Base-by-base conservation (phyloP, 2,113 vertebrate species). In the Tringa solitaria region DNA sequence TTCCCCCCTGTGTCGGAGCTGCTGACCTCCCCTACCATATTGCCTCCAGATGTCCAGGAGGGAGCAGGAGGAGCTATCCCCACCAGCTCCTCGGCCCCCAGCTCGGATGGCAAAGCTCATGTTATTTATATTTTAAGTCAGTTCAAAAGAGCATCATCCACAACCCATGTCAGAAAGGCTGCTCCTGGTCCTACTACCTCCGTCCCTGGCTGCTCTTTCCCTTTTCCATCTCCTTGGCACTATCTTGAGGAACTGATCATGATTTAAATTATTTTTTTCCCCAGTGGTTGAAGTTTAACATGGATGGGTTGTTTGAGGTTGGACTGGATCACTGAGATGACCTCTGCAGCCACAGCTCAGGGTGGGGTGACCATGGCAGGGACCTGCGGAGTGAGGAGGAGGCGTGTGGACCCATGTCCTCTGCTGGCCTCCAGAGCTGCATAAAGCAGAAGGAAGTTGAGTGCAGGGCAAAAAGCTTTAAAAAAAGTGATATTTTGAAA, bases 321-420 rank as follows among this genome's bases (percentile, higher is more conserved):
- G 50, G 61, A 16, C 14, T 54, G 51, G 43, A 5, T 60, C 9
- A 1, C 26, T 23, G 80, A 21, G 28, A 50, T 1, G 26, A 68
- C 46, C 46, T 54, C 41, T 72, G 60, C 46, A 45, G 53, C 32
- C 1, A 1, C 0, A 2, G n/a, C 16, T 30, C 15, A 10, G 2
- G 35, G 56, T 43, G 26, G n/a, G 19, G n/a, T 81, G 63, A 39
- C 73, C 4, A 0, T 6, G n/a, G 41, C 67, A 60, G 53, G 45
- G 41, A 41, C 1, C 46, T 6, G 0, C 1, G 1, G 46, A 14
- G 23, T 0, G 1, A 64, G 33, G 24, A 75, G 23, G 21, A 57
- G 9, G 8, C 0, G 1, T 18, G 26, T 0, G 4, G 20, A 48
- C 30, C 0, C 0, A 10, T 5, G 37, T 48, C 26, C 50, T 41